A percentile compares a stretch with the other conserved stretches of the same genome.
Evolutionary conservation across 2,888 invertebrate genomes (phyloP).

Genomic region (Cabera pusaria): DNA sequence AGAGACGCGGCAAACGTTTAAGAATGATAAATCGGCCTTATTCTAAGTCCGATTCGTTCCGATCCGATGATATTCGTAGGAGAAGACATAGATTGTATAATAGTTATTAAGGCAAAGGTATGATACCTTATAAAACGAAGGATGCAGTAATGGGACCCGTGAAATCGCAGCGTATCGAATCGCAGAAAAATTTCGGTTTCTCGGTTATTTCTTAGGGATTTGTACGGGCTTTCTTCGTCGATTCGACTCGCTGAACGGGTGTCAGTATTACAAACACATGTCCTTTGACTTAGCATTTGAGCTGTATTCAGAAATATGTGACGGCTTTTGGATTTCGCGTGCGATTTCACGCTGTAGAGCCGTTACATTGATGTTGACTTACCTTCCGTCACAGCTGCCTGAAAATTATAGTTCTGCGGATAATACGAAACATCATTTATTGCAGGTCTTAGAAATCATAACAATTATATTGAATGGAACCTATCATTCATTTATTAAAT

Average conservation of each 20-base stretch:
- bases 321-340: slow-evolving; percentile 78
- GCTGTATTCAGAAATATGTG: slow-evolving; percentile 59
- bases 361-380: slow-evolving; percentile 84
- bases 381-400: slow-evolving; percentile 82
- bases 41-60: slow-evolving; percentile 78
- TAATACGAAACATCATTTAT: slow-evolving; percentile 31
- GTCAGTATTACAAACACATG: slow-evolving; percentile 81
- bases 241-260: slow-evolving; percentile 79
- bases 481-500: slow-evolving; percentile 22
- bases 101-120: slow-evolving; percentile 71
- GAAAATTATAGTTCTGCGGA: slow-evolving; percentile 44
- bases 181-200: slow-evolving; percentile 83
- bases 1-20: slow-evolving; percentile 61
- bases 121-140: slow-evolving; percentile 44
- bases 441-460: slow-evolving; percentile 24
- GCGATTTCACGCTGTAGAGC: slow-evolving; percentile 73
- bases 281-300: slow-evolving; percentile 67
- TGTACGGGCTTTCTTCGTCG: slow-evolving; percentile 81
- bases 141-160: slow-evolving; percentile 70
- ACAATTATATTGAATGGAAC: slow-evolving; percentile 22
- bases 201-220: slow-evolving; percentile 84
- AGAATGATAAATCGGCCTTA: slow-evolving; percentile 77
- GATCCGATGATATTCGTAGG: slow-evolving; percentile 50
- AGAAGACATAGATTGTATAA: too few relatives aligned
- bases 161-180: slow-evolving; percentile 79